These are phyloP conservation scores for Apamea crenata DNA, from an alignment of 2,888 invertebrate genomes.

Conservation along the genomic window DNA sequence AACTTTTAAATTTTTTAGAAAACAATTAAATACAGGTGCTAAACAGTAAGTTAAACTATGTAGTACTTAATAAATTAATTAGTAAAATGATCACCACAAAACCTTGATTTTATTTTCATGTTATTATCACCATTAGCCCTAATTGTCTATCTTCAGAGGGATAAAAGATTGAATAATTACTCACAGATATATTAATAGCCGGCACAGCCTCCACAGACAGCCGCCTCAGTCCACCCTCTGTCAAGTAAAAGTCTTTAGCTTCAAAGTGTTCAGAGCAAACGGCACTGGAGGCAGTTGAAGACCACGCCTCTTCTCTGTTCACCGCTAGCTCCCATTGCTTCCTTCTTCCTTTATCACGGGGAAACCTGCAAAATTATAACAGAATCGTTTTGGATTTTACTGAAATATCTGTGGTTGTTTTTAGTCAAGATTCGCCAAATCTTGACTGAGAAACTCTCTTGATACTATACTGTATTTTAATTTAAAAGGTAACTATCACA, in stretches of 20 bases:
- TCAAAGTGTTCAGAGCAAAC: constrained; percentile 85
- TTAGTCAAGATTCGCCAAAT: not conserved
- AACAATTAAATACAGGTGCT: not conserved
- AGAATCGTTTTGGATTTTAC: not conserved
- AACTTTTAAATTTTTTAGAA: not conserved
- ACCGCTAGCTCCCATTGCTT: constrained; percentile 83
- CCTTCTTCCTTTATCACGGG: constrained; percentile 77
- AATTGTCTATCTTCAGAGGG: not conserved
- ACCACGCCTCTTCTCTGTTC: constrained; percentile 80
- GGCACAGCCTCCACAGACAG: constrained; percentile 80
- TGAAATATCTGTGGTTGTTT: not conserved
- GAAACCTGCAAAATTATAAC: constrained; percentile 75
- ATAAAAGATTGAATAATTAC: constrained; percentile 48
- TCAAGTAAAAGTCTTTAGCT: constrained; percentile 80
- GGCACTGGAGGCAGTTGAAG: constrained; percentile 79
- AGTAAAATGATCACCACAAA: not conserved
- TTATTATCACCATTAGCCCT: no score
- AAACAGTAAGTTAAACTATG: not conserved
- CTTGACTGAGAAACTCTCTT: constrained; percentile 1
- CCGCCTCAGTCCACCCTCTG: constrained; percentile 81
- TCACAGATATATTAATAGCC: constrained; percentile 83
- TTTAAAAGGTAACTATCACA: not conserved
- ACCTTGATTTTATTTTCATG: not conserved
- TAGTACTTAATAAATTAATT: not conserved
- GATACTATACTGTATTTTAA: not conserved